phyloP scores from a whole-genome alignment of 2,797 vertebrate species.

The Periparus ater region DNA sequence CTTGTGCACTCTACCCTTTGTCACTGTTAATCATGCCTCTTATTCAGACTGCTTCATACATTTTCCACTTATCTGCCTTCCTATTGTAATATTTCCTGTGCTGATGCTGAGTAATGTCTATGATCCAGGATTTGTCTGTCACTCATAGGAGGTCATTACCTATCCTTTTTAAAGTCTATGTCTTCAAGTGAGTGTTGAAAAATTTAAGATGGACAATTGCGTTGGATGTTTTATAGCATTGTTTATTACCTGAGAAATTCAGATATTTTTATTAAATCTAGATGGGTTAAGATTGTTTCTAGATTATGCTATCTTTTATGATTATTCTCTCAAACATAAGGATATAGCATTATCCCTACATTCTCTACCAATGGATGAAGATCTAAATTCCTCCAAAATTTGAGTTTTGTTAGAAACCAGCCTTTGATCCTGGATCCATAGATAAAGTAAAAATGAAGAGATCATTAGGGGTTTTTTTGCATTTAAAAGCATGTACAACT shows the following conservation, averaged over 20 bases:
- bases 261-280: not conserved
- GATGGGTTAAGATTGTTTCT: not conserved
- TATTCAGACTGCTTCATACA: not conserved
- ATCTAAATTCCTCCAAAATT: not conserved
- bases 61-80: not conserved
- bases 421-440: not conserved
- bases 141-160: not conserved
- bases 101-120: not conserved
- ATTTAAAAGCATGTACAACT: not conserved
- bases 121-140: not conserved
- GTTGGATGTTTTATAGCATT: not conserved
- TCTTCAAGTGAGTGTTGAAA: not conserved
- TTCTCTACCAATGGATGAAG: not conserved
- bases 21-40: not conserved
- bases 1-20: not conserved
- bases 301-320: not conserved
- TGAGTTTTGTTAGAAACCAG: not conserved
- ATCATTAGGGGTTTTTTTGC: not conserved
- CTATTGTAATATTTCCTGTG: not conserved
- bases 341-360: not conserved
- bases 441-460: not conserved
- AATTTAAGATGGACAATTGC: not conserved
- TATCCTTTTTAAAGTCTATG: not conserved
- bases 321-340: not conserved
- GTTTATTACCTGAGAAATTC: not conserved